A percentile compares a stretch with the other conserved stretches of the same genome.
Conservation (phyloP, 1,140 invertebrate genomes). For the Eueides isabella region DNA sequence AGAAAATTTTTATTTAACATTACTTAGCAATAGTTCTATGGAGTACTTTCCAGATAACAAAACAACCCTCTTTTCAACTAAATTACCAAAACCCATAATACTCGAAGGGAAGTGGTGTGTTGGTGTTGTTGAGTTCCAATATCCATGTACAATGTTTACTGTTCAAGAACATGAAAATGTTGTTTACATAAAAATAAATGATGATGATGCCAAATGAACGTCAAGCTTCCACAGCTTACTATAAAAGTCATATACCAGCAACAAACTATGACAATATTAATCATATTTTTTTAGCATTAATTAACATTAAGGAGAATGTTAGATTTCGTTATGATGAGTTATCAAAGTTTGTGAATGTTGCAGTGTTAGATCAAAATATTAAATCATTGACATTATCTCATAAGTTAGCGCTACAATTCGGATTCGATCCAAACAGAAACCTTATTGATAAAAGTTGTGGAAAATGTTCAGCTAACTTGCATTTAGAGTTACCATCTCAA, state of each 20-base stretch:
- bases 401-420: constrained; percentile 7
- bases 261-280: constrained; percentile 46
- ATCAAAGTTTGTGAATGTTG: constrained; percentile 36
- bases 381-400: constrained; percentile 17
- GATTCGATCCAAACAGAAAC: no score
- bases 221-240: constrained; percentile 17
- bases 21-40: constrained; percentile 52
- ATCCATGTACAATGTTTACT: constrained; percentile 53
- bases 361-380: constrained; percentile 3
- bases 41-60: constrained; percentile 53
- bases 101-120: constrained; percentile 52
- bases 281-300: constrained; percentile 37
- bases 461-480: constrained; percentile 8
- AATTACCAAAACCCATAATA: constrained; percentile 51
- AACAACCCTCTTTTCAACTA: constrained; percentile 50
- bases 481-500: neutral
- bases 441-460: no score
- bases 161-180: constrained; percentile 44
- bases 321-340: constrained; percentile 38
- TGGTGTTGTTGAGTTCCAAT: constrained; percentile 53
- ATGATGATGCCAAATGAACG: no score
- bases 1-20: constrained; percentile 51
- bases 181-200: no score
- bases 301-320: constrained; percentile 35
- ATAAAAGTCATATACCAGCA: constrained; percentile 48